Conservation (phyloP, 2,888 invertebrate species). For the Itoplectis maculator region DNA sequence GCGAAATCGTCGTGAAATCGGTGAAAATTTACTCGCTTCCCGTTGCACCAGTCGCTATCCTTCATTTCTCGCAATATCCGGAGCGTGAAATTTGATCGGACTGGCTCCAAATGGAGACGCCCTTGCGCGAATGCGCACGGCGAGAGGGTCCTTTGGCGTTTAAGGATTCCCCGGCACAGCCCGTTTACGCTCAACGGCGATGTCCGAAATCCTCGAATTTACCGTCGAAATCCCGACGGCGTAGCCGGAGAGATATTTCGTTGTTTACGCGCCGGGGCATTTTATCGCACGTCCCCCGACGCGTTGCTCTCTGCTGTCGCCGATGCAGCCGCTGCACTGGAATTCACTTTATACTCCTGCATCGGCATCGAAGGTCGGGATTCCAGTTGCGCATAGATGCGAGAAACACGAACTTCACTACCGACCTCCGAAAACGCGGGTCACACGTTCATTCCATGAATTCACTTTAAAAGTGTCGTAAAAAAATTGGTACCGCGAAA, state of each 20-base stretch:
- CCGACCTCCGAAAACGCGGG: not conserved
- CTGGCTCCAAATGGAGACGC: slow-evolving; percentile 9
- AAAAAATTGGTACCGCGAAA: slow-evolving; percentile 3
- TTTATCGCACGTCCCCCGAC: slow-evolving; percentile 38
- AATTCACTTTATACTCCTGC: slow-evolving; percentile 28
- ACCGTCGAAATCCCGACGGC: slow-evolving; percentile 14
- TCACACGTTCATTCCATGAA: slow-evolving; percentile 23
- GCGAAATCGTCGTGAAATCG: slow-evolving; percentile 16
- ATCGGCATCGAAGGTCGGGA: slow-evolving; percentile 20
- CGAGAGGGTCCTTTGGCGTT: slow-evolving; percentile 26
- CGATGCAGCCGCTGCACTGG: slow-evolving; percentile 23
- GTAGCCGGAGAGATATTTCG: slow-evolving; percentile 30
- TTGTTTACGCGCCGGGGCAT: slow-evolving; percentile 44
- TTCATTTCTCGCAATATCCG: slow-evolving; percentile 66
- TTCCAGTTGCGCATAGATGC: not conserved
- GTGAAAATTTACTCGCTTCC: slow-evolving; percentile 36
- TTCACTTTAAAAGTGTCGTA: slow-evolving; percentile 31
- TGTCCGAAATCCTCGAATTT: slow-evolving; percentile 38
- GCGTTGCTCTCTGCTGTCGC: not conserved
- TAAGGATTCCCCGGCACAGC: slow-evolving; percentile 31
- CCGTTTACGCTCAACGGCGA: slow-evolving; percentile 22
- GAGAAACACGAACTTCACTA: not conserved
- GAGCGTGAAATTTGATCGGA: slow-evolving; percentile 64
- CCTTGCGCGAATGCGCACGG: slow-evolving; percentile 7
- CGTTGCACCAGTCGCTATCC: slow-evolving; percentile 15